Evolutionary conservation across 2,113 vertebrate genomes (phyloP).

Genomic region (Dipodomys stephensi): DNA sequence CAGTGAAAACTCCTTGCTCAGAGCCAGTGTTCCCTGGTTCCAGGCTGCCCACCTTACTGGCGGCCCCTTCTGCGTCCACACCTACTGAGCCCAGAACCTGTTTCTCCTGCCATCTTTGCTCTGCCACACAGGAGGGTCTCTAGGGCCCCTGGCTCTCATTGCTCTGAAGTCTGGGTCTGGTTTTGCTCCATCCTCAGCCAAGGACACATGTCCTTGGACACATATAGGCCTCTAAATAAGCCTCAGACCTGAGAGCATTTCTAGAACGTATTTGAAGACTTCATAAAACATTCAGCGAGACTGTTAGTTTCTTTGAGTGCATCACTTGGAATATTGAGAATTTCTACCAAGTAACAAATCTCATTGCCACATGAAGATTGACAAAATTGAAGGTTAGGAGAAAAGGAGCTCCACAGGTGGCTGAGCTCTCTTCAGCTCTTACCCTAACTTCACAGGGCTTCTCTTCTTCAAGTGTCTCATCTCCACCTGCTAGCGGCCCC

Average conservation of each 20-base stretch:
- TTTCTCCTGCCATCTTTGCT: not conserved
- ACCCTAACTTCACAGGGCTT: not conserved
- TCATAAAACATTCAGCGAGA: not conserved
- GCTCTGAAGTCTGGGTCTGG: not conserved
- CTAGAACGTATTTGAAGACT: not conserved
- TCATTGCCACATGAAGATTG: not conserved
- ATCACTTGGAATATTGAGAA: not conserved
- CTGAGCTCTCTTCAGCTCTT: not conserved
- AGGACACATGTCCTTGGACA: conserved; percentile 40
- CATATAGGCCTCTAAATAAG: not conserved
- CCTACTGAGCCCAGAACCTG: not conserved
- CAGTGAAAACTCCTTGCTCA: not conserved
- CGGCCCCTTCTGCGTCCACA: accelerated
- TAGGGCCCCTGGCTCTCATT: not conserved
- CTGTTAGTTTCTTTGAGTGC: not conserved
- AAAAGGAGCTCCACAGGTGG: not conserved
- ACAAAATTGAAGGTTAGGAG: not conserved
- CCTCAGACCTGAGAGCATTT: conserved; percentile 15
- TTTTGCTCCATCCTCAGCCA: not conserved
- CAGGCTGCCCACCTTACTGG: not conserved
- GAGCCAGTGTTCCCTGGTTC: accelerated
- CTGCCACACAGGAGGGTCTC: not conserved
- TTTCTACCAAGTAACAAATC: not conserved
- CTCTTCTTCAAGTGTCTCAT: not conserved
- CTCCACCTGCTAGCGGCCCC: not conserved